Percentiles rank a stretch among this genome's conserved stretches.
These are phyloP conservation scores for Epinephelus lanceolatus DNA, from an alignment of 2,113 vertebrate species.

Conservation along the genomic window DNA sequence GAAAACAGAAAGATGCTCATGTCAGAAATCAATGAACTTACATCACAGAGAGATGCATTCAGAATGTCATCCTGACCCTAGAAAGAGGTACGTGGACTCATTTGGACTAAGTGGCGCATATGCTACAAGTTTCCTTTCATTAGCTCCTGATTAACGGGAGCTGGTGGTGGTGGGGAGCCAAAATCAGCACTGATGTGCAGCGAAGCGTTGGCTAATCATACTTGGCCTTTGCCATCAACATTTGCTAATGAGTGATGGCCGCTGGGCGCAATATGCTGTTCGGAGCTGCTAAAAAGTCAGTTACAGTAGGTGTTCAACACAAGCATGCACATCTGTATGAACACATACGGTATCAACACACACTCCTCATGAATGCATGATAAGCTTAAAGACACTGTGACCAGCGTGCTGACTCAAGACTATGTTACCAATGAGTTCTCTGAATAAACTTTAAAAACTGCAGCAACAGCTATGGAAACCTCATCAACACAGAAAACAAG, in stretches of 20 bases:
- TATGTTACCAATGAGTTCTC: neutral
- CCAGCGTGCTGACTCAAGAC: too few species aligned
- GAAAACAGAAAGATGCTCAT: constrained; percentile 1
- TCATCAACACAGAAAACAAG: constrained; percentile 19
- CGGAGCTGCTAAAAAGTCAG: constrained; percentile 31
- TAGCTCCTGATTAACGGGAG: constrained; percentile 58
- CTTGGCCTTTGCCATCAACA: constrained; percentile 69
- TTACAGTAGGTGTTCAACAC: constrained; percentile 27
- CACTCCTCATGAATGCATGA: constrained; percentile 20
- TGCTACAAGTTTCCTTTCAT: constrained; percentile 65
- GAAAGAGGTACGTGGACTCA: constrained; percentile 17
- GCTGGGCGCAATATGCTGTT: constrained; percentile 52
- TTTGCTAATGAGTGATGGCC: constrained; percentile 57
- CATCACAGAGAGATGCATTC: neutral
- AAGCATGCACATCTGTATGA: constrained; percentile 35
- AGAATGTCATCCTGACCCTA: neutral
- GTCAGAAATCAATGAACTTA: constrained; percentile 7
- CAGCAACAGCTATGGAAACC: constrained; percentile 20
- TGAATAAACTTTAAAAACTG: constrained; percentile 26
- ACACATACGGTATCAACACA: constrained; percentile 34
- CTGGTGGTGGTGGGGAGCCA: constrained; percentile 45
- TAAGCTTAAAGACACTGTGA: neutral
- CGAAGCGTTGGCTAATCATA: constrained; percentile 59
- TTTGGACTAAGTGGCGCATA: constrained; percentile 42
- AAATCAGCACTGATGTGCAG: constrained; percentile 61